phyloP scores from a whole-genome alignment of 2,113 vertebrate genomes.

The Xenopus laevis region DNA sequence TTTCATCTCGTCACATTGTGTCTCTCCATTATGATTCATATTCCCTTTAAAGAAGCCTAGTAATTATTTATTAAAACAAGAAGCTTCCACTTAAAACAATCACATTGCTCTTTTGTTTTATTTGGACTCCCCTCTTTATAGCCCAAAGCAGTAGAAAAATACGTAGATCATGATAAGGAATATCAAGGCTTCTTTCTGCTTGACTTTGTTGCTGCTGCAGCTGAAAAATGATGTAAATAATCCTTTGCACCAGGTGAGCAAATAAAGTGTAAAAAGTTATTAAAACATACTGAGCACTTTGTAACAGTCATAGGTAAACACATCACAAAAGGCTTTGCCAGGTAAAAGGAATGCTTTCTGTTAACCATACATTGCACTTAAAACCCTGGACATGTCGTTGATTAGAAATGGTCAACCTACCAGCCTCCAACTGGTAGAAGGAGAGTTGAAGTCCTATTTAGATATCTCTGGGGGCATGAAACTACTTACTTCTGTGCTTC shows the following conservation, averaged over 20 bases:
- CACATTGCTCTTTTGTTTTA: neutral
- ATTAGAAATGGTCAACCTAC: neutral
- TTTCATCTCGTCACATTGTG: no score
- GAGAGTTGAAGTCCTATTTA: no score
- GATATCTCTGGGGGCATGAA: no score
- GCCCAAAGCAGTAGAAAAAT: neutral
- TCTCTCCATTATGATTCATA: no score
- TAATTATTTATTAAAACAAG: no score
- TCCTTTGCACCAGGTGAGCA: constrained; percentile 19
- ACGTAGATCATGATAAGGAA: constrained; percentile 1
- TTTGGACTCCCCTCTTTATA: neutral
- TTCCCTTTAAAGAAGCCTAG: no score
- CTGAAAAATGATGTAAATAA: constrained; percentile 4
- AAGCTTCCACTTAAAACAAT: no score
- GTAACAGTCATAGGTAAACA: constrained; percentile 12
- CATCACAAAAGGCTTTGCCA: neutral
- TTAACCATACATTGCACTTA: neutral
- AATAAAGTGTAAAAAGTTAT: constrained; percentile 18
- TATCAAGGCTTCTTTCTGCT: neutral
- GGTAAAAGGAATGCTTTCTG: constrained; percentile 4
- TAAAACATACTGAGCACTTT: constrained; percentile 18
- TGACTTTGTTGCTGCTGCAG: constrained; percentile 4
- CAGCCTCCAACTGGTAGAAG: no score
- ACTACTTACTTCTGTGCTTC: no score
- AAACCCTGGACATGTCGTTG: neutral